Base-by-base conservation (phyloP, 53 echinoderm and acorn worm species). In the Hippasteria phrygiana region DNA sequence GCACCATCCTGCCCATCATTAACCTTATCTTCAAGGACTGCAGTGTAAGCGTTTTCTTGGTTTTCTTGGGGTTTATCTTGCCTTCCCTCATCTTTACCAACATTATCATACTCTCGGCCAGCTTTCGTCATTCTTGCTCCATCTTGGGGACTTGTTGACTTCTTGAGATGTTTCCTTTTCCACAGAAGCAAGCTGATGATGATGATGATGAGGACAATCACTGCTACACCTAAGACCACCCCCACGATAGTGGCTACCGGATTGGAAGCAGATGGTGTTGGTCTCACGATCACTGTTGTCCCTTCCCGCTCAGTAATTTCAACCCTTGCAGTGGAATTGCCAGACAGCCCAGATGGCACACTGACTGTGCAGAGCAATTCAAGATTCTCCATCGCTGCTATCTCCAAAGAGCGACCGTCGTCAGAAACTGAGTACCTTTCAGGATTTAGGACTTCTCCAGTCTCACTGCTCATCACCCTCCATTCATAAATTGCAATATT, bases 381-480 rank as follows among this genome's bases (percentile, higher is more conserved):
- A n/a, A n/a, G n/a, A n/a, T n/a, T n/a, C n/a, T n/a, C n/a, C n/a
- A n/a, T n/a, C n/a, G n/a, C n/a, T n/a, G n/a, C n/a, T n/a, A n/a
- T n/a, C n/a, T n/a, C n/a, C n/a, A n/a, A n/a, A n/a, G n/a, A n/a
- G n/a, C n/a, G n/a, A n/a, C n/a, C n/a, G n/a, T 24, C 46, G 12
- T 42, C 67, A 7, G 66, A 69, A 13, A 88, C 50, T 65, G 47
- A 2, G 55, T 48, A 88, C 53, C 64, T 62, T 20, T 78, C 78
- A 14, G 54, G 28, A 12, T 65, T n/a, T 18, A 77, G 78, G 32
- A 28, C 16, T 1, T 65, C 50, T 37, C 66, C 37, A 35, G 65
- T 27, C 13, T 69, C 51, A 67, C 34, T 38, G 32, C 46, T 27
- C 8, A 14, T 46, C 8, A 83, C 69, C 48, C 20, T 39, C 88